Evolutionary conservation across 1,140 invertebrate species (phyloP).

Genomic region (Sinella curviseta): DNA sequence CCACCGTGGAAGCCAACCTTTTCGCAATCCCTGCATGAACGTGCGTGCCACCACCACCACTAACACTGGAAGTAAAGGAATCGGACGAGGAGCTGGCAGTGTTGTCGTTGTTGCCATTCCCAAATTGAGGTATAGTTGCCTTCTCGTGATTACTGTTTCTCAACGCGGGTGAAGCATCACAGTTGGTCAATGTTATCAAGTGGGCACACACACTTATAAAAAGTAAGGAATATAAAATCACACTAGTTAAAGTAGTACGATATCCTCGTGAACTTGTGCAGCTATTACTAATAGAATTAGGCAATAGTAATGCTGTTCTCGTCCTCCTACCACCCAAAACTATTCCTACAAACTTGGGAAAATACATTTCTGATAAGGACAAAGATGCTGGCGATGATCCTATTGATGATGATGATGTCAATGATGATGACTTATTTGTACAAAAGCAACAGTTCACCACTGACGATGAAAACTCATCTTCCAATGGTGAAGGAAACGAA

Average conservation of each 20-base stretch:
- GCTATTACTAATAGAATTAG: not conserved
- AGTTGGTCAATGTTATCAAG: not conserved
- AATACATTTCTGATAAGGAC: not conserved
- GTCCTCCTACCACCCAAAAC: not conserved
- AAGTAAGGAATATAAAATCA: not conserved
- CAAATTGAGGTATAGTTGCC: not conserved
- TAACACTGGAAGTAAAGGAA: not conserved
- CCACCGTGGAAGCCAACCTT: slow-evolving; percentile 8
- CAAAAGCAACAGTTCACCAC: no score
- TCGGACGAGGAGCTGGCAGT: not conserved
- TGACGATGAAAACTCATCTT: no score
- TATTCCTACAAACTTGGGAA: not conserved
- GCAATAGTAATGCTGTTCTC: not conserved
- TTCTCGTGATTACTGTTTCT: slow-evolving; percentile 21
- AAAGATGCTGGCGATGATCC: not conserved
- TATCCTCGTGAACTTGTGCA: no score
- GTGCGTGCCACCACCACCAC: not conserved
- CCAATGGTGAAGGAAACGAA: no score
- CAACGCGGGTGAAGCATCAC: slow-evolving; percentile 10
- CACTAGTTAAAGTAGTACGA: not conserved
- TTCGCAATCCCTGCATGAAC: not conserved
- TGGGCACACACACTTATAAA: slow-evolving; percentile 13
- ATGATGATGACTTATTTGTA: no score
- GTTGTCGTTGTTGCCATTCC: not conserved
- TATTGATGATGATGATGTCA: not conserved